phyloP scores from a whole-genome alignment of 1,140 invertebrate species.

The Kradibia gibbosae region DNA sequence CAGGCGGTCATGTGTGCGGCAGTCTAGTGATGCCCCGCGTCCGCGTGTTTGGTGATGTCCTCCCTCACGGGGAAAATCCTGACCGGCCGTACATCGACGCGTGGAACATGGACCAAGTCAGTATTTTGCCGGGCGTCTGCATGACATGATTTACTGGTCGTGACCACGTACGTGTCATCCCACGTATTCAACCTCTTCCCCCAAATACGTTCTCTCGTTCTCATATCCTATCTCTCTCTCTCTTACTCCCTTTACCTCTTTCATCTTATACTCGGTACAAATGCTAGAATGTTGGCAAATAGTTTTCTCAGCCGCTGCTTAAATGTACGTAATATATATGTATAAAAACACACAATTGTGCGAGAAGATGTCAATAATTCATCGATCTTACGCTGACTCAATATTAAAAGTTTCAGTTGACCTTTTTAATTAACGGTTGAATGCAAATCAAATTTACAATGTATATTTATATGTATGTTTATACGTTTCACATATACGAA shows the following conservation, averaged over 20 bases:
- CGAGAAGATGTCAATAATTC: slow-evolving; percentile 24
- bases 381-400: neutral
- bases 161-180: slow-evolving; percentile 38
- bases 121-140: slow-evolving; percentile 53
- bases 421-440: no score
- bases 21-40: neutral
- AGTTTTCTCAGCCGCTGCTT: slow-evolving; percentile 53
- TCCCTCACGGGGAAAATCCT: slow-evolving; percentile 15
- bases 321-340: slow-evolving; percentile 52
- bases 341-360: no score
- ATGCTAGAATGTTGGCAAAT: slow-evolving; percentile 60
- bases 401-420: no score
- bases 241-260: neutral
- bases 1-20: neutral
- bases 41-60: neutral
- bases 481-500: no score
- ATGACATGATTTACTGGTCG: slow-evolving; percentile 56
- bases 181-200: neutral
- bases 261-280: slow-evolving; percentile 50
- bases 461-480: no score
- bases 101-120: slow-evolving; percentile 49
- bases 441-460: no score
- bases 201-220: neutral
- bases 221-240: neutral
- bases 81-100: neutral